A percentile compares a stretch with the other conserved stretches of the same genome.
Evolutionary conservation across 2,888 invertebrate species (phyloP).

Genomic region (Drosophila yooni): DNA sequence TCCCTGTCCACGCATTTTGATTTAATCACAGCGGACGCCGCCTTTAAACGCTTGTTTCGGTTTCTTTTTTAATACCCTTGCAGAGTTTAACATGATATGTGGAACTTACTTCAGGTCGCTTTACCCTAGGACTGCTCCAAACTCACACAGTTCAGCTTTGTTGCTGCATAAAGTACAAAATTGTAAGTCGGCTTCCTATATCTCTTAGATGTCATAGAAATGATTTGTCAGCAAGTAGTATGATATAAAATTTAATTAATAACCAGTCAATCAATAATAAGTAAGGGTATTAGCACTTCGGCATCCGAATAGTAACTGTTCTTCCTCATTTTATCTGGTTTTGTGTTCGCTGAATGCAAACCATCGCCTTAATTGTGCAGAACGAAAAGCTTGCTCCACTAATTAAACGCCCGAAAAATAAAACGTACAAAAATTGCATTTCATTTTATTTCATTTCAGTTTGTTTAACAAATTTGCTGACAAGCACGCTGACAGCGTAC

Average conservation of each 20-base stretch:
- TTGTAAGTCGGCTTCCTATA: neutral
- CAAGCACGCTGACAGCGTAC: constrained; percentile 72
- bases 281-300: constrained; percentile 26
- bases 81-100: constrained; percentile 13
- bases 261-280: neutral
- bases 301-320: neutral
- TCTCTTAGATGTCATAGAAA: neutral
- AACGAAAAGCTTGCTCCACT: constrained; percentile 71
- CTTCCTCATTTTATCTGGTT: constrained; percentile 23
- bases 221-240: neutral
- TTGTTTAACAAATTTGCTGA: constrained; percentile 78
- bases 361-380: constrained; percentile 75
- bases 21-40: constrained; percentile 73
- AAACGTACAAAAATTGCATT: constrained; percentile 43
- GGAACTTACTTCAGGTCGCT: constrained; percentile 4
- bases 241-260: neutral
- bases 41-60: constrained; percentile 57
- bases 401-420: constrained; percentile 63
- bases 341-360: constrained; percentile 60
- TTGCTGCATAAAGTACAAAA: neutral
- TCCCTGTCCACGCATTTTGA: constrained; percentile 71
- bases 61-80: constrained; percentile 43
- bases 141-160: neutral
- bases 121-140: neutral
- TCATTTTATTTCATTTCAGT: constrained; percentile 70